Evolutionary conservation across 2,113 vertebrate species (phyloP).

Genomic region (Thamnaconus septentrionalis): DNA sequence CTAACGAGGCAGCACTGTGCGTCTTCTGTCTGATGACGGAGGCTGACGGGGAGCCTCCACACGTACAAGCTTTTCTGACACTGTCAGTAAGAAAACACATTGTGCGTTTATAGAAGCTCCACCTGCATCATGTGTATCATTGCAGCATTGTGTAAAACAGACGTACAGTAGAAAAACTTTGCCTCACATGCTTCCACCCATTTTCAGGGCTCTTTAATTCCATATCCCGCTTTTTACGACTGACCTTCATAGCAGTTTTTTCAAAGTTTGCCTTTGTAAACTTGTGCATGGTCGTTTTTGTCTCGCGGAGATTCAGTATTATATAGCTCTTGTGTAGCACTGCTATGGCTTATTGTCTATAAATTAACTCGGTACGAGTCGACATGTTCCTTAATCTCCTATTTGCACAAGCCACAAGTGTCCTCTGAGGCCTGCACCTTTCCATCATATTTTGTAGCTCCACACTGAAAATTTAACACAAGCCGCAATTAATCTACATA

Average conservation of each 20-base stretch:
- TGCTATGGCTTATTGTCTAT: constrained; percentile 45
- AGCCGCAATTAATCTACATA: too few relatives aligned
- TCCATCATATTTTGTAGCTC: constrained; percentile 26
- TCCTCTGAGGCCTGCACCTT: constrained; percentile 63
- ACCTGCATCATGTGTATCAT: too few relatives aligned
- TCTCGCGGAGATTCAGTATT: constrained; percentile 43
- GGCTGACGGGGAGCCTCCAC: too few relatives aligned
- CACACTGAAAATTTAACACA: background rate
- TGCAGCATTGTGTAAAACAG: too few relatives aligned
- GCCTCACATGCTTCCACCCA: too few relatives aligned
- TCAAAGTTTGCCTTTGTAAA: constrained; percentile 70
- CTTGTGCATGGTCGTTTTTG: constrained; percentile 55
- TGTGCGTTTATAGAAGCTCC: too few relatives aligned
- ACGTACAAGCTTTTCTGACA: too few relatives aligned
- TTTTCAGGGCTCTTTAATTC: too few relatives aligned
- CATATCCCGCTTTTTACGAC: constrained; percentile 31
- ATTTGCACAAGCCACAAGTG: constrained; percentile 77
- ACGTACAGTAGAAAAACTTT: too few relatives aligned
- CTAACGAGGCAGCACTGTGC: too few relatives aligned
- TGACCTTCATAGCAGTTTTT: constrained; percentile 34
- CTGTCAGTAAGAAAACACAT: too few relatives aligned
- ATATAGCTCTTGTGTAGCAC: constrained; percentile 27
- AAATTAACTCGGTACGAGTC: constrained; percentile 39
- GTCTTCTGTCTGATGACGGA: too few relatives aligned
- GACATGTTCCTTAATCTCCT: constrained; percentile 50